Evolutionary conservation across 2,888 invertebrate species (phyloP).

Genomic region (Callimorpha dominula): DNA sequence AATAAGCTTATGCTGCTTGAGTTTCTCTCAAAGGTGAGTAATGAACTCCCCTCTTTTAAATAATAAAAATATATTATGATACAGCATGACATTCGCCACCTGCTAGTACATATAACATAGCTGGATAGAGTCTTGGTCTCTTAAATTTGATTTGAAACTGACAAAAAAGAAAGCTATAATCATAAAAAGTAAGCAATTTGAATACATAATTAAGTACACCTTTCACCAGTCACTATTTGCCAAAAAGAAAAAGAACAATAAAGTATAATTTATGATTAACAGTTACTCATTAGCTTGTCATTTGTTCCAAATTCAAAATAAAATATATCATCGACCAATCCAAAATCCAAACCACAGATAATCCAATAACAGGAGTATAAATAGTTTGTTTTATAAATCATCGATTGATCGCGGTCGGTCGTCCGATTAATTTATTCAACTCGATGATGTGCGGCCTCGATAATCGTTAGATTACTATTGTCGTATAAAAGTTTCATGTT

Average conservation of each 20-base stretch:
- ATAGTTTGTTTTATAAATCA: constrained; percentile 38
- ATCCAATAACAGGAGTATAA: constrained; percentile 34
- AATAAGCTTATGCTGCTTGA: too few species aligned
- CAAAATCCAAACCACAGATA: constrained; percentile 23
- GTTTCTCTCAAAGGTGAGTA: too few species aligned
- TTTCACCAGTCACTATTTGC: constrained; percentile 8
- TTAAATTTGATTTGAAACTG: too few species aligned
- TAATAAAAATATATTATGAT: too few species aligned
- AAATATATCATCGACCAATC: constrained; percentile 3
- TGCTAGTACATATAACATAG: too few species aligned
- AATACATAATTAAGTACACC: constrained; percentile 6
- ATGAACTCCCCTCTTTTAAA: too few species aligned
- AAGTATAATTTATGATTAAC: constrained; percentile 13
- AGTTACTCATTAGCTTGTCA: constrained; percentile 40
- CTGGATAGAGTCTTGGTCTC: too few species aligned
- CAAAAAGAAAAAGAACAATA: background rate
- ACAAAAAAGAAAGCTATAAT: background rate
- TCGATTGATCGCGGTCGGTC: constrained; percentile 27
- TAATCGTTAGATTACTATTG: constrained; percentile 55
- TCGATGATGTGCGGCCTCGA: constrained; percentile 58
- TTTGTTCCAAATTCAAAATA: constrained; percentile 33
- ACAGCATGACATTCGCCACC: too few species aligned
- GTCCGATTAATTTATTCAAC: constrained; percentile 43
- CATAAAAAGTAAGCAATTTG: background rate
- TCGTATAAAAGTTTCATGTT: constrained; percentile 20